Evolutionary conservation across 2,888 invertebrate genomes (phyloP).

Genomic region (Diaperis boleti): DNA sequence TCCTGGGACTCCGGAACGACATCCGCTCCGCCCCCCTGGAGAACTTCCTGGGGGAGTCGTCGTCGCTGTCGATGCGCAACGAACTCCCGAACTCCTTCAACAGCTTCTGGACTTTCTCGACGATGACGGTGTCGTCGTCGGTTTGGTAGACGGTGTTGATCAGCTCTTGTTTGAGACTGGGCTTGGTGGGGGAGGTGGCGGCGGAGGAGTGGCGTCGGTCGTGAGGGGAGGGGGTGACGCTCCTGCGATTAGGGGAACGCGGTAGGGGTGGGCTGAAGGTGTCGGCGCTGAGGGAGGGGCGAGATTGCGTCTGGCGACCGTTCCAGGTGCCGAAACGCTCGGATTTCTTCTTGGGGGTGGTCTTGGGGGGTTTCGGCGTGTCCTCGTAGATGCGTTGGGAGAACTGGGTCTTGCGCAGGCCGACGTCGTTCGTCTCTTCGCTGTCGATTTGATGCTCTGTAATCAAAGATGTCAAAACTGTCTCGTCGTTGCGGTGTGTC

Average conservation of each 20-base stretch:
- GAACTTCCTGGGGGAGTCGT: constrained; percentile 59
- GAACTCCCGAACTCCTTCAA: constrained; percentile 73
- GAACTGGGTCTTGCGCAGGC: constrained; percentile 79
- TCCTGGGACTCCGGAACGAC: constrained; percentile 66
- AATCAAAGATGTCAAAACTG: neutral
- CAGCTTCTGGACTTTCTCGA: constrained; percentile 80
- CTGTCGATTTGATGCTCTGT: constrained; percentile 62
- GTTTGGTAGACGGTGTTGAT: constrained; percentile 78
- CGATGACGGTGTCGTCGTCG: constrained; percentile 79
- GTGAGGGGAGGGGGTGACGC: constrained; percentile 64
- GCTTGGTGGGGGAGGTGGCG: constrained; percentile 74
- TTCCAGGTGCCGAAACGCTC: constrained; percentile 78
- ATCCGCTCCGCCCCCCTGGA: constrained; percentile 48
- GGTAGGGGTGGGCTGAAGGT: constrained; percentile 69
- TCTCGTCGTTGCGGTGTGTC: too few species aligned
- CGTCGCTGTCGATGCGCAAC: constrained; percentile 72
- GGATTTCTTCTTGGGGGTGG: constrained; percentile 58
- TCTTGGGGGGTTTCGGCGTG: constrained; percentile 55
- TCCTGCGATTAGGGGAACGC: constrained; percentile 63
- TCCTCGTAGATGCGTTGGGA: constrained; percentile 73
- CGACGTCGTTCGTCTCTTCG: constrained; percentile 77
- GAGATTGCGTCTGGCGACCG: constrained; percentile 69
- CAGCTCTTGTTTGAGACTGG: constrained; percentile 77
- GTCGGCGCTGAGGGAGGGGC: constrained; percentile 72
- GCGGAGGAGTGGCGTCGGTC: constrained; percentile 68